phyloP scores from a whole-genome alignment of 1,140 invertebrate genomes.

The Philotrypesis tridentata region DNA sequence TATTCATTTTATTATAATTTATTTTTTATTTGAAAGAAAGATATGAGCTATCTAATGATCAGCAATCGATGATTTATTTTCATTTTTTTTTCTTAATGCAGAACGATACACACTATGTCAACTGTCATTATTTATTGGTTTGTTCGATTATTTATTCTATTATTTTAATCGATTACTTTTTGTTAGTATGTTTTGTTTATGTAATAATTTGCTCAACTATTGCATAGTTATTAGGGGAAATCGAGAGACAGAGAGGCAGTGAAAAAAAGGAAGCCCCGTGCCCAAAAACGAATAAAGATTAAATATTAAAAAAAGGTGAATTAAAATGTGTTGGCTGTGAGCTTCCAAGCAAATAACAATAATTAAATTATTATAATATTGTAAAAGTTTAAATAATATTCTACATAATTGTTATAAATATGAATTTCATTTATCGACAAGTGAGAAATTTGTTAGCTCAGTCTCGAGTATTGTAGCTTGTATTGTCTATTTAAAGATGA shows the following conservation, averaged over 20 bases:
- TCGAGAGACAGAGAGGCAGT: slow-evolving; percentile 38
- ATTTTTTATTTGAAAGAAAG: slow-evolving; percentile 12
- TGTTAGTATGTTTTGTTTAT: slow-evolving; percentile 46
- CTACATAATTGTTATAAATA: slow-evolving; percentile 69
- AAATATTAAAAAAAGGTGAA: slow-evolving; percentile 66
- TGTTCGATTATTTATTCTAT: slow-evolving; percentile 43
- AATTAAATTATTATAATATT: slow-evolving; percentile 74
- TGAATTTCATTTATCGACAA: slow-evolving; percentile 68
- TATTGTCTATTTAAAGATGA: slow-evolving; percentile 63
- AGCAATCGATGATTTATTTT: slow-evolving; percentile 33
- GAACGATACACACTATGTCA: slow-evolving; percentile 36
- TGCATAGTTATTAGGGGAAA: slow-evolving; percentile 31
- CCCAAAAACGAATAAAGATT: slow-evolving; percentile 65
- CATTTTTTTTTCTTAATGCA: slow-evolving; percentile 21
- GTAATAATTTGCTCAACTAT: slow-evolving; percentile 51
- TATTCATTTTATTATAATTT: slow-evolving; percentile 22
- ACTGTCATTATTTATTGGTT: slow-evolving; percentile 47
- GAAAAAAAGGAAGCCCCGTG: slow-evolving; percentile 62
- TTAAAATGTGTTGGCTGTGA: slow-evolving; percentile 73
- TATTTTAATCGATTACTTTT: slow-evolving; percentile 41
- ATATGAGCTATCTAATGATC: slow-evolving; percentile 14
- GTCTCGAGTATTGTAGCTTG: slow-evolving; percentile 69
- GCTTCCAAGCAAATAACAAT: slow-evolving; percentile 75
- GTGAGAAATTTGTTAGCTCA: slow-evolving; percentile 69
- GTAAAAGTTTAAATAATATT: slow-evolving; percentile 70